Evolutionary conservation across 2,888 invertebrate species (phyloP).

Genomic region (Mimumesa dahlbomi): DNA sequence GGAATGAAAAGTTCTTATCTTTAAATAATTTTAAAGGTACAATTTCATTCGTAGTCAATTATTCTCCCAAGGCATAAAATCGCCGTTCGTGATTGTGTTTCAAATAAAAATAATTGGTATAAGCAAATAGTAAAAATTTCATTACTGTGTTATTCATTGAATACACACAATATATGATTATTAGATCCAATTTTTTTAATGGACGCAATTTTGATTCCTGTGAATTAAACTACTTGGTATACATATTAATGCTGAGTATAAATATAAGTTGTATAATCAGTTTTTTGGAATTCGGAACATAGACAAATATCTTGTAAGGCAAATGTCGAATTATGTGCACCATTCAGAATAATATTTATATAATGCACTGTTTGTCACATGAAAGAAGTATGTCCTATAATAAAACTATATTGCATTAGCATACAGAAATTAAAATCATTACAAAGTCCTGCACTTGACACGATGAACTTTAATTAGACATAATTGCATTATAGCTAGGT

Average conservation of each 20-base stretch:
- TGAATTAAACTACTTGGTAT: constrained; percentile 16
- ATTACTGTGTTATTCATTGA: constrained; percentile 5
- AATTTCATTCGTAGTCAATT: constrained; percentile 14
- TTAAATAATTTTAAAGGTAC: constrained; percentile 50
- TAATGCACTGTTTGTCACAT: constrained; percentile 8
- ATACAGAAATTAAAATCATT: constrained; percentile 11
- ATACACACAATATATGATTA: background rate
- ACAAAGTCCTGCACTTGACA: constrained; percentile 5
- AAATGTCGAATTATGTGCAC: constrained; percentile 18
- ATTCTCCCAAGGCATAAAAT: constrained; percentile 19
- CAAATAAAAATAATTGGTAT: constrained; percentile 20
- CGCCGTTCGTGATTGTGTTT: constrained; percentile 16
- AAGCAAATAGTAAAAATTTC: constrained; percentile 30
- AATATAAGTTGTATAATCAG: constrained; percentile 12
- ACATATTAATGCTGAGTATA: constrained; percentile 14
- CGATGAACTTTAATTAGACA: constrained; percentile 13
- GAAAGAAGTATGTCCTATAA: constrained; percentile 14
- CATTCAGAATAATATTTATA: constrained; percentile 19
- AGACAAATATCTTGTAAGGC: constrained; percentile 3
- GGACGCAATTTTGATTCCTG: constrained; percentile 20
- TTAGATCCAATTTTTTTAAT: background rate
- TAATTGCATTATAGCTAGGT: constrained; percentile 31
- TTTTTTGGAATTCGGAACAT: constrained; percentile 13
- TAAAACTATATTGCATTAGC: constrained; percentile 11
- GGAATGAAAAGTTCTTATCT: constrained; percentile 66